Percentiles rank a stretch among this genome's conserved stretches.
These are phyloP conservation scores for Ischnus inquisitorius DNA, from an alignment of 2,888 invertebrate species.

Conservation along the genomic window DNA sequence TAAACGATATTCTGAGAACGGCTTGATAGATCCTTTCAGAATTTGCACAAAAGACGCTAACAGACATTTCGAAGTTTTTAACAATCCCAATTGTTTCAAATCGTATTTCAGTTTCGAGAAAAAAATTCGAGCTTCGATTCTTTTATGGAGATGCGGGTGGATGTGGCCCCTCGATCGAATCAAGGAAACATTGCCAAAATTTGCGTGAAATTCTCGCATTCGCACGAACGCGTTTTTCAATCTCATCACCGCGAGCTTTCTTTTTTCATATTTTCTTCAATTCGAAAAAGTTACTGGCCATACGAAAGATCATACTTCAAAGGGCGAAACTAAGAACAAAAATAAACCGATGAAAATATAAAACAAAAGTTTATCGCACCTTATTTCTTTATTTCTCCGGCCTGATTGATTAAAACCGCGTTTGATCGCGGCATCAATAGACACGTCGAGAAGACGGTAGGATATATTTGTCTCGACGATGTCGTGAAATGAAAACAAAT, in stretches of 20 bases:
- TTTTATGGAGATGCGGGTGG: no score
- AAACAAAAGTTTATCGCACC: slow-evolving; percentile 19
- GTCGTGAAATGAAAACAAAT: slow-evolving; percentile 50
- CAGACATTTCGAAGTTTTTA: no score
- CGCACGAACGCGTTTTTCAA: not conserved
- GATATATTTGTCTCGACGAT: slow-evolving; percentile 14
- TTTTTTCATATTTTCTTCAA: not conserved
- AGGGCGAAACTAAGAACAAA: not conserved
- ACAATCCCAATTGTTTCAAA: no score
- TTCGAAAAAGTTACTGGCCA: not conserved
- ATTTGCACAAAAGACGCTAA: no score
- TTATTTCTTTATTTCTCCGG: not conserved
- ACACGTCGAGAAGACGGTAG: slow-evolving; percentile 9
- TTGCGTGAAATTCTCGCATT: no score
- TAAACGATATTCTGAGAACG: no score
- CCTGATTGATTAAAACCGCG: not conserved
- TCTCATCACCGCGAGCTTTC: not conserved
- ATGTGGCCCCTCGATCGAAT: no score
- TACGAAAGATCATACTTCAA: not conserved
- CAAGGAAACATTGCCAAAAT: no score
- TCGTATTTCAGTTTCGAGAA: no score
- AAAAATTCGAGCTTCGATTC: no score
- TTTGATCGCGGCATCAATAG: slow-evolving; percentile 24
- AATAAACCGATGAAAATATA: not conserved
- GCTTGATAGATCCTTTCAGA: no score